Evolutionary conservation across 2,888 invertebrate genomes (phyloP).

Genomic region (Cerceris ruficornis): DNA sequence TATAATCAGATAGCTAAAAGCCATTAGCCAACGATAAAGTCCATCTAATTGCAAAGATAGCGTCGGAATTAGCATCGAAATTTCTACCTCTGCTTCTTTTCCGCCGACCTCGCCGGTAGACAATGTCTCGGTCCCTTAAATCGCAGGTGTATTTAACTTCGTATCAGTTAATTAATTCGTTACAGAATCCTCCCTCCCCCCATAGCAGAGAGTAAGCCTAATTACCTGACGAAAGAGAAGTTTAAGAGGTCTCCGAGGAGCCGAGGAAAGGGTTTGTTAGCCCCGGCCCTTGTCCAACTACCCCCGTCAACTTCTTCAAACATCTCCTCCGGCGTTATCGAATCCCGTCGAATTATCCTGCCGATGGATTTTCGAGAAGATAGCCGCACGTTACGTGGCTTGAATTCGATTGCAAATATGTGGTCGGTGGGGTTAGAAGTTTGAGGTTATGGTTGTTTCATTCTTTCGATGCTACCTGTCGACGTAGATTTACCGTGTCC

Average conservation of each 20-base stretch:
- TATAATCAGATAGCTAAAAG: too few species aligned
- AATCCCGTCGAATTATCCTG: conserved; percentile 1
- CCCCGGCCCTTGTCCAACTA: background rate
- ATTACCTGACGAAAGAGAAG: conserved; percentile 49
- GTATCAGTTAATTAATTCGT: conserved; percentile 54
- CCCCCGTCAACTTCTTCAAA: conserved; percentile 9
- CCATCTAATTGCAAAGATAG: too few species aligned
- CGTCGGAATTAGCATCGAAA: background rate
- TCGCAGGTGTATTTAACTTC: conserved; percentile 29
- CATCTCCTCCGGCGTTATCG: background rate
- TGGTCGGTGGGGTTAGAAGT: background rate
- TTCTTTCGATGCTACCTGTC: too few species aligned
- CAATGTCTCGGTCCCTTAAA: conserved; percentile 19
- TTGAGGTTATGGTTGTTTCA: too few species aligned
- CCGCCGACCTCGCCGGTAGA: background rate
- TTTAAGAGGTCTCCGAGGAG: conserved; percentile 29
- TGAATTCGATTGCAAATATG: conserved; percentile 27
- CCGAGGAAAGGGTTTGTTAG: conserved; percentile 13
- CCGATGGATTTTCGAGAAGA: conserved; percentile 7
- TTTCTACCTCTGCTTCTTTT: background rate
- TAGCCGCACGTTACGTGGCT: conserved; percentile 9
- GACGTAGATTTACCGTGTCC: too few species aligned
- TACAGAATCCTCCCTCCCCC: conserved; percentile 27
- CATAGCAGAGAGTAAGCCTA: conserved; percentile 41
- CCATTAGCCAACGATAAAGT: too few species aligned